Evolutionary conservation across 2,113 vertebrate genomes (phyloP).

Genomic region (Vimba vimba): DNA sequence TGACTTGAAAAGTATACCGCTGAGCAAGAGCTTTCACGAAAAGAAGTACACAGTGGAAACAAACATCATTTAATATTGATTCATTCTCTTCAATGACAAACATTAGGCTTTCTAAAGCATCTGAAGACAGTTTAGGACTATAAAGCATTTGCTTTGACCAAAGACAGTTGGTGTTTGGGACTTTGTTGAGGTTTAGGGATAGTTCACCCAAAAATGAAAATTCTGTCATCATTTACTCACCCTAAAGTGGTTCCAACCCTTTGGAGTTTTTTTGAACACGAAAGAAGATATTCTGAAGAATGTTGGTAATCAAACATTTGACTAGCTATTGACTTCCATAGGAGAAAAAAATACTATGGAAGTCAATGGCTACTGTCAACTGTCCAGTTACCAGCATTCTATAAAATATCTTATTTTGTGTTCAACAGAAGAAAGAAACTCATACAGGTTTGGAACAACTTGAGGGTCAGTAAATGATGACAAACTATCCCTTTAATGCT

Average conservation of each 20-base stretch:
- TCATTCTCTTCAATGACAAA: slow-evolving; percentile 20
- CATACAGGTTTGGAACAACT: no score
- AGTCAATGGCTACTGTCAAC: neutral
- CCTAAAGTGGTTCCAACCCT: no score
- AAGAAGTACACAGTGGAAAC: neutral
- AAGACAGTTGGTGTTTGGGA: neutral
- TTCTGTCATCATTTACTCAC: no score
- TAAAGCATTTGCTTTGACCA: neutral
- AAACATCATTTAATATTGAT: slow-evolving; percentile 25
- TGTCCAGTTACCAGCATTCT: neutral
- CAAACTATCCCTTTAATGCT: no score
- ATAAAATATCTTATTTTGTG: no score
- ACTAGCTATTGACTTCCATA: neutral
- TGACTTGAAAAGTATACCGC: neutral
- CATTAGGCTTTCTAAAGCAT: neutral
- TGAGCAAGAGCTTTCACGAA: neutral
- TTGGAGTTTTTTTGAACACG: no score
- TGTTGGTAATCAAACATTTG: neutral
- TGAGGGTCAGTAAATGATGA: no score
- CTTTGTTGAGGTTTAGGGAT: neutral
- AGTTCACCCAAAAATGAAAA: no score
- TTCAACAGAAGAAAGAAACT: no score
- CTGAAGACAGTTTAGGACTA: neutral
- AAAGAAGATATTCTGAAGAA: neutral
- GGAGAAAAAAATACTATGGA: neutral